Percentiles rank a stretch among this genome's conserved stretches.
These are phyloP conservation scores for Apistogramma diplotaenia DNA, from an alignment of 2,113 vertebrate genomes.

Conservation along the genomic window DNA sequence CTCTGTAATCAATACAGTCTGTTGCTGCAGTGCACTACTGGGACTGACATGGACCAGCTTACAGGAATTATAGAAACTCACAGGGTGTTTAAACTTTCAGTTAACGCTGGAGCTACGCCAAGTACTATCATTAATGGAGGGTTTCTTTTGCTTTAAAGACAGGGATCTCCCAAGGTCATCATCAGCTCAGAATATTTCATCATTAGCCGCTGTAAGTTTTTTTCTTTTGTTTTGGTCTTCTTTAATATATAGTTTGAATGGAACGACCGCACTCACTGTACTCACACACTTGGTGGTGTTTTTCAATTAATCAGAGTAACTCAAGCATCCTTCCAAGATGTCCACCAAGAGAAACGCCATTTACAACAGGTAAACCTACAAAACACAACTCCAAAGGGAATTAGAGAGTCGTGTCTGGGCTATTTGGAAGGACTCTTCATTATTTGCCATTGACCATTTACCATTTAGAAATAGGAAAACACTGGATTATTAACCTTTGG, in stretches of 20 bases:
- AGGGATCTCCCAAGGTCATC: constrained; percentile 37
- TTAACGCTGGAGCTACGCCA: background rate
- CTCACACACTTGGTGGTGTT: background rate
- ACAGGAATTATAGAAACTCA: background rate
- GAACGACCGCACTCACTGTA: background rate
- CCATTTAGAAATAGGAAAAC: background rate
- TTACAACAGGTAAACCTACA: constrained; percentile 22
- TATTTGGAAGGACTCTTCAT: background rate
- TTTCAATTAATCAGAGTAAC: constrained; percentile 34
- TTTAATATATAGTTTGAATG: background rate
- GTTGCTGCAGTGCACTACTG: constrained; percentile 4
- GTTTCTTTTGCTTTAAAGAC: constrained; percentile 50
- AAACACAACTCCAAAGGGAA: background rate
- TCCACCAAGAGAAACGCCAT: constrained; percentile 31
- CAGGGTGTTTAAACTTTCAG: constrained; percentile 1
- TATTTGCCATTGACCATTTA: background rate
- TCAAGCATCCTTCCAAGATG: constrained; percentile 3
- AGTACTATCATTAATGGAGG: background rate
- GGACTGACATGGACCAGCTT: background rate
- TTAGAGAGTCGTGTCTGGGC: background rate
- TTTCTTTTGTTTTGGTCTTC: background rate
- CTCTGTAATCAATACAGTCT: constrained; percentile 44
- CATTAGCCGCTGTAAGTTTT: constrained; percentile 35
- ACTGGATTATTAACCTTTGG: background rate
- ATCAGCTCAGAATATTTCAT: constrained; percentile 8